These are phyloP conservation scores for Scaptomyza cyrtandrae DNA, from an alignment of 2,888 invertebrate species.

Conservation along the genomic window DNA sequence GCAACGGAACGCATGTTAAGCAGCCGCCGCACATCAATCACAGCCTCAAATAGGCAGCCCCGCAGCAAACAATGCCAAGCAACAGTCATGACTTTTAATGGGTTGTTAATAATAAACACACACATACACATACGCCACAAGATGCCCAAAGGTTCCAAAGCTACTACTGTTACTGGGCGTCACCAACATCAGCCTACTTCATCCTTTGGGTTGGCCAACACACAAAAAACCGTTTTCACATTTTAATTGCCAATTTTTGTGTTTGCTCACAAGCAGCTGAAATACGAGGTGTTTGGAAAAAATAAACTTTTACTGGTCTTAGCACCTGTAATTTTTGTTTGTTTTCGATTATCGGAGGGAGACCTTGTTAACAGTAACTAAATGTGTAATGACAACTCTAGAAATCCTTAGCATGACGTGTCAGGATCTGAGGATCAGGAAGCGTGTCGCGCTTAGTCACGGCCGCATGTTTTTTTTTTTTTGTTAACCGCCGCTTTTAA, in stretches of 20 bases:
- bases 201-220: neutral
- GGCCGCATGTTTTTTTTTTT: conserved; percentile 58
- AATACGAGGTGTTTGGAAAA: neutral
- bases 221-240: conserved; percentile 17
- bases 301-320: conserved; percentile 1
- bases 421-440: conserved; percentile 57
- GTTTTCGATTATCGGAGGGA: conserved; percentile 25
- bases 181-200: neutral
- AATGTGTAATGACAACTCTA: conserved; percentile 74
- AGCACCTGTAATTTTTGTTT: conserved; percentile 53
- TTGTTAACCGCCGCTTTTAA: conserved; percentile 70
- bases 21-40: conserved; percentile 70
- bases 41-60: conserved; percentile 65
- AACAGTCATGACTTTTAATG: conserved; percentile 81
- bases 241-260: conserved; percentile 56
- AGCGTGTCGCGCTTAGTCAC: conserved; percentile 71
- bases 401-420: conserved; percentile 70
- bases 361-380: conserved; percentile 54
- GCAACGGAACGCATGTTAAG: conserved; percentile 28
- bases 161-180: neutral
- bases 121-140: neutral
- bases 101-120: conserved; percentile 77
- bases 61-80: conserved; percentile 61
- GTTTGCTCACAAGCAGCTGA: conserved; percentile 18
- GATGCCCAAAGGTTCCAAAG: conserved; percentile 4